Evolutionary conservation across 2,888 invertebrate genomes (phyloP).

Genomic region (Drosophila conformis): DNA sequence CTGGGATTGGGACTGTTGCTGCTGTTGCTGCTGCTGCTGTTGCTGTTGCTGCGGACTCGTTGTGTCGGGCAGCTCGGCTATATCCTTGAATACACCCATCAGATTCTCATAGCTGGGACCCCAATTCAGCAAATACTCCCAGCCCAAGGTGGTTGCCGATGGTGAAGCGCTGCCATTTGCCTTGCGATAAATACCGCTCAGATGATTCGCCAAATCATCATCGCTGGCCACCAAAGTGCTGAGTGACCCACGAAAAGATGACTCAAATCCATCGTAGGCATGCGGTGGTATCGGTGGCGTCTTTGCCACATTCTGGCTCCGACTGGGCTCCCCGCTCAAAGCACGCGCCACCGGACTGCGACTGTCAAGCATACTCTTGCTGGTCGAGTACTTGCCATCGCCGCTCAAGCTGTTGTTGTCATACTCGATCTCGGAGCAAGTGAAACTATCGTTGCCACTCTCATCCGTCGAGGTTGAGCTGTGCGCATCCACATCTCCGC

Average conservation of each 20-base stretch:
- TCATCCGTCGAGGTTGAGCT: conserved; percentile 95
- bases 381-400: conserved; percentile 89
- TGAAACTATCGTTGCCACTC: conserved; percentile 98
- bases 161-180: conserved; percentile 90
- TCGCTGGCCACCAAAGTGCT: conserved; percentile 97
- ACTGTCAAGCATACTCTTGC: conserved; percentile 86
- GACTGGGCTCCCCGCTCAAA: conserved; percentile 85
- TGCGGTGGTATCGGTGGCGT: conserved; percentile 90
- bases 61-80: conserved; percentile 96
- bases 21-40: conserved; percentile 87
- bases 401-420: conserved; percentile 94
- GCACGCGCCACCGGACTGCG: conserved; percentile 87
- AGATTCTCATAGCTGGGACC: conserved; percentile 98
- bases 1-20: conserved; percentile 84
- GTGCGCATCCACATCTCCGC: conserved; percentile 88
- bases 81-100: conserved; percentile 98
- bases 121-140: conserved; percentile 98
- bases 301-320: conserved; percentile 88
- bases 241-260: conserved; percentile 96
- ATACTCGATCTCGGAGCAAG: conserved; percentile 98
- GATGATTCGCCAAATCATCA: conserved; percentile 93
- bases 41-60: conserved; percentile 90
- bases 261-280: conserved; percentile 96
- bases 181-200: conserved; percentile 92
- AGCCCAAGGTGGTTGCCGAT: conserved; percentile 92